Evolutionary conservation across 2,888 invertebrate genomes (phyloP), one percentile per base, ranked within the genome.

Genomic region (Allolobophora icterica): DNA sequence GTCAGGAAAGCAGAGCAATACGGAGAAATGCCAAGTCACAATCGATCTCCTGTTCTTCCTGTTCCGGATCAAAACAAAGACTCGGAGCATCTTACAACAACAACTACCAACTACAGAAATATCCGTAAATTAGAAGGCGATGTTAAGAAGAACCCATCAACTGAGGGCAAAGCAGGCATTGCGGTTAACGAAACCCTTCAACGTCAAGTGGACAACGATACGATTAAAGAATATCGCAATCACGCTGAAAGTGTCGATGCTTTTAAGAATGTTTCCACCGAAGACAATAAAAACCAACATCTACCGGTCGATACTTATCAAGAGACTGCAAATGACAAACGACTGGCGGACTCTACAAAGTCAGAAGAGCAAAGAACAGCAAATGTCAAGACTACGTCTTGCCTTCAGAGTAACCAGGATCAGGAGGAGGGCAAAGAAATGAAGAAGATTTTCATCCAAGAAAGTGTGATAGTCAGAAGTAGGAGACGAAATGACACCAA

Each of bases 381-480:
- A 24, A 3, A 24, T 52, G 52, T 24, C 24, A 52, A 52, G 71
- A 71, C 71, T n/a, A 13, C 0, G n/a, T n/a, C 71, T 71, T 71
- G 30, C 13, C n/a, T n/a, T 71, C 6, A 24, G 4, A 21, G 4
- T 21, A 71, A 71, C 30, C 30, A 30, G 0, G n/a, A n/a, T n/a
- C 71, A 0, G 71, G n/a, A 71, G n/a, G n/a, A 71, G 71, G 30
- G 30, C 8, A 71, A 71, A 71, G 30, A 30, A 71, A 71, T 71
- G 71, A 71, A 71, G 71, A 71, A 8, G 71, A n/a, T 71, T 71
- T 71, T n/a, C 71, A 71, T 71, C 71, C 5, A 30, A n/a, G 71
- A 71, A n/a, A 71, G 71, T 30, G 71, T 71, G 71, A 71, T 71
- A n/a, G 71, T 71, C 71, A 71, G n/a, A 71, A 71, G 71, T n/a